A percentile compares a stretch with the other conserved stretches of the same genome.
Evolutionary conservation across 2,113 vertebrate genomes (phyloP).

Genomic region (Archocentrus centrarchus): DNA sequence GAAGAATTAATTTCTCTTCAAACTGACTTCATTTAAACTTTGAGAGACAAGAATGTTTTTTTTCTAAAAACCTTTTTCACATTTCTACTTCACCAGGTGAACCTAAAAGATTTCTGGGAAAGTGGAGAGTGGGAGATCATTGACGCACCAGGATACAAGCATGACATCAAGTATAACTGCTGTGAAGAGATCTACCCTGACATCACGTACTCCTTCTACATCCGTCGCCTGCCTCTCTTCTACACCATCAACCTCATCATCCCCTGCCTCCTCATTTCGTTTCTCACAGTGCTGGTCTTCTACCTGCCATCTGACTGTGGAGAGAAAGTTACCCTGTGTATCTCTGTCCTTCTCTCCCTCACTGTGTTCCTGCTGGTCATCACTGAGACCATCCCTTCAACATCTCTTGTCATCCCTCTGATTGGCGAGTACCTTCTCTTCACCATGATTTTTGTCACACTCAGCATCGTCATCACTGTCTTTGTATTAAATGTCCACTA

Average conservation of each 20-base stretch:
- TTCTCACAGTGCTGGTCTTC: constrained; percentile 93
- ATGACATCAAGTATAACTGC: constrained; percentile 98
- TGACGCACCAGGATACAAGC: constrained; percentile 94
- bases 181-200: constrained; percentile 97
- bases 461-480: constrained; percentile 93
- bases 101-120: constrained; percentile 96
- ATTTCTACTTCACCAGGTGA: constrained; percentile 66
- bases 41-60: neutral
- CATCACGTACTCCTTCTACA: constrained; percentile 97
- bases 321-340: constrained; percentile 95
- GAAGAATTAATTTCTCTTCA: neutral
- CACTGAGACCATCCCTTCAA: constrained; percentile 96
- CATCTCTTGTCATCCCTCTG: constrained; percentile 92
- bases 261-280: constrained; percentile 94
- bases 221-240: constrained; percentile 93
- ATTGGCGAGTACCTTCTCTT: constrained; percentile 98
- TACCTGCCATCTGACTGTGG: constrained; percentile 95
- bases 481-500: constrained; percentile 96
- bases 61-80: neutral
- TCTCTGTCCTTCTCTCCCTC: constrained; percentile 94
- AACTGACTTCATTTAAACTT: neutral
- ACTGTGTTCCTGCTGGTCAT: constrained; percentile 96
- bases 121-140: constrained; percentile 97
- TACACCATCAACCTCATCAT: constrained; percentile 95
- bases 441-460: constrained; percentile 95